phyloP scores from a whole-genome alignment of 2,888 invertebrate genomes.

The Antitype chi region DNA sequence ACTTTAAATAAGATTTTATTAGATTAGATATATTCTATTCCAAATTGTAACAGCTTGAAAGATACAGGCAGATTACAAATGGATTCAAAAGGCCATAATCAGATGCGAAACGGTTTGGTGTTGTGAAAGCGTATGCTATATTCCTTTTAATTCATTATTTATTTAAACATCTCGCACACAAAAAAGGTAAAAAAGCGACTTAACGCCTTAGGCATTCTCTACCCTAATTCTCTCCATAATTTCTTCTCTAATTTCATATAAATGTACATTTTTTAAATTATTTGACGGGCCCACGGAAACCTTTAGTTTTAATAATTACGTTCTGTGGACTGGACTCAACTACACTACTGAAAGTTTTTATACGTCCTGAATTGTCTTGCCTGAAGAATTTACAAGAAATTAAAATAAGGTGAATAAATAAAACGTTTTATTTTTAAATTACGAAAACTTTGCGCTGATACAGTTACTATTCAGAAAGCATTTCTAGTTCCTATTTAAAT shows the following conservation, averaged over 20 bases:
- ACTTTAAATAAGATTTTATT: not conserved
- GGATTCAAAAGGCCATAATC: not conserved
- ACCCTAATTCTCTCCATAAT: too few relatives aligned
- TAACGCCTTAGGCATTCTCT: too few relatives aligned
- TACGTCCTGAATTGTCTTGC: not conserved
- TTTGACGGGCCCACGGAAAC: not conserved
- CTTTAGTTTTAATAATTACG: not conserved
- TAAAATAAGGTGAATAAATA: not conserved
- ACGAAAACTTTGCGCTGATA: not conserved
- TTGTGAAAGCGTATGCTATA: not conserved
- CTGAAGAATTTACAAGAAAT: not conserved
- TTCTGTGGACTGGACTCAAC: not conserved
- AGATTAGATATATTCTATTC: not conserved
- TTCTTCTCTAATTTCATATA: not conserved
- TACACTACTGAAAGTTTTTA: not conserved
- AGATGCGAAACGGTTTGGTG: not conserved
- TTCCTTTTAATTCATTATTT: too few relatives aligned
- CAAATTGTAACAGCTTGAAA: not conserved
- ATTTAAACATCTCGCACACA: too few relatives aligned
- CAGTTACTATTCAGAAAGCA: constrained; percentile 17
- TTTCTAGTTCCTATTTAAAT: constrained; percentile 6
- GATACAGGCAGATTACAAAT: not conserved
- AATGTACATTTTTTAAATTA: too few relatives aligned
- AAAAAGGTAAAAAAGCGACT: too few relatives aligned
- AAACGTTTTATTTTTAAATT: not conserved